These are phyloP conservation scores for Harpalus rubripes DNA, from an alignment of 2,888 invertebrate species.

Conservation along the genomic window DNA sequence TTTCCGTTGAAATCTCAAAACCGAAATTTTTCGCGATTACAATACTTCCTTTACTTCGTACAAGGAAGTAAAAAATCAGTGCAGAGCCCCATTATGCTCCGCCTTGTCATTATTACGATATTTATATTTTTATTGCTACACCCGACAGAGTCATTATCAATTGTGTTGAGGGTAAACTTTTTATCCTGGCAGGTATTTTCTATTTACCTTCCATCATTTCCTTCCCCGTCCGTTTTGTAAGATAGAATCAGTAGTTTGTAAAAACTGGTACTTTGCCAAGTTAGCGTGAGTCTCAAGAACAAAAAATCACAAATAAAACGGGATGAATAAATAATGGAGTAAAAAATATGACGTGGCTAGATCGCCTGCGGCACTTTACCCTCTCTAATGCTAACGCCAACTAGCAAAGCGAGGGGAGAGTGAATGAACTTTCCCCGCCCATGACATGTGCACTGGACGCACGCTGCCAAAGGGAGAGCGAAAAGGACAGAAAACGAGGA, in stretches of 20 bases:
- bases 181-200: background rate
- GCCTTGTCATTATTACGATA: no score
- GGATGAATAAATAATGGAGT: conserved; percentile 61
- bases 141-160: no score
- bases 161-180: no score
- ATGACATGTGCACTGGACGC: conserved; percentile 37
- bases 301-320: conserved; percentile 59
- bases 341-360: conserved; percentile 62
- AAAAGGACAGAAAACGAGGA: background rate
- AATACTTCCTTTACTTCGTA: no score
- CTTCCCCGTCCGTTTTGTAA: conserved; percentile 29
- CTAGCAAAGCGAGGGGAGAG: conserved; percentile 4
- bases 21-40: no score
- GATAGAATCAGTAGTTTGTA: conserved; percentile 32
- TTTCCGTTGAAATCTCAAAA: no score
- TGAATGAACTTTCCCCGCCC: conserved; percentile 21
- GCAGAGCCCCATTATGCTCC: no score
- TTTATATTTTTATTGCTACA: no score
- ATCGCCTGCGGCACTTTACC: conserved; percentile 34
- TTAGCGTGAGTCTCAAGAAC: background rate
- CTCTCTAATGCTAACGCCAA: conserved; percentile 56
- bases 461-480: background rate
- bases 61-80: no score
- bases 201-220: background rate
- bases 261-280: conserved; percentile 41